Conservation (phyloP, 2,888 invertebrate genomes). For the Trimorus sp. region DNA sequence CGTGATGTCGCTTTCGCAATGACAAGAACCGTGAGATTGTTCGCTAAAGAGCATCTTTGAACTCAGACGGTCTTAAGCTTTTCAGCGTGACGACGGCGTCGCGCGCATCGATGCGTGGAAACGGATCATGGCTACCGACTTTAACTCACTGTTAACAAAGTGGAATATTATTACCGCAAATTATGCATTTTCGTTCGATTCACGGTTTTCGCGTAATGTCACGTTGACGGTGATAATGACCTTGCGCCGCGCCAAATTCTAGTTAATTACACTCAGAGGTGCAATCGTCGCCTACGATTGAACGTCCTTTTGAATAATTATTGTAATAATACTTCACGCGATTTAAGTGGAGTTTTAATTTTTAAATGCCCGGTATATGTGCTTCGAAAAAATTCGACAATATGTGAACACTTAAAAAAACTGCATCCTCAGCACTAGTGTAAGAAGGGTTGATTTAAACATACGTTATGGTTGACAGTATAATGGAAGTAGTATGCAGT, state of each 20-base stretch:
- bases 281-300: constrained; percentile 35
- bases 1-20: constrained; percentile 68
- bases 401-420: too few species aligned
- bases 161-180: constrained; percentile 63
- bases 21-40: constrained; percentile 55
- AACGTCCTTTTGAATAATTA: constrained; percentile 31
- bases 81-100: constrained; percentile 56
- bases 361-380: too few species aligned
- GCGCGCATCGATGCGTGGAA: constrained; percentile 79
- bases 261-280: constrained; percentile 38
- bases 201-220: constrained; percentile 27
- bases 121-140: constrained; percentile 79
- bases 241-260: constrained; percentile 35
- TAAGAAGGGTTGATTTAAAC: too few species aligned
- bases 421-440: too few species aligned
- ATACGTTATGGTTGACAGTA: too few species aligned
- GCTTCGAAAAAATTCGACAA: too few species aligned
- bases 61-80: constrained; percentile 57
- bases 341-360: not conserved
- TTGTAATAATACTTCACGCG: constrained; percentile 21
- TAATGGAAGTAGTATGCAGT: too few species aligned
- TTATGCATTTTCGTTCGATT: constrained; percentile 53
- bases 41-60: constrained; percentile 61
- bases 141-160: constrained; percentile 60
- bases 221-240: constrained; percentile 43